These are phyloP conservation scores for Berghia stephanieae DNA, from an alignment of 1,140 invertebrate genomes.

Conservation along the genomic window DNA sequence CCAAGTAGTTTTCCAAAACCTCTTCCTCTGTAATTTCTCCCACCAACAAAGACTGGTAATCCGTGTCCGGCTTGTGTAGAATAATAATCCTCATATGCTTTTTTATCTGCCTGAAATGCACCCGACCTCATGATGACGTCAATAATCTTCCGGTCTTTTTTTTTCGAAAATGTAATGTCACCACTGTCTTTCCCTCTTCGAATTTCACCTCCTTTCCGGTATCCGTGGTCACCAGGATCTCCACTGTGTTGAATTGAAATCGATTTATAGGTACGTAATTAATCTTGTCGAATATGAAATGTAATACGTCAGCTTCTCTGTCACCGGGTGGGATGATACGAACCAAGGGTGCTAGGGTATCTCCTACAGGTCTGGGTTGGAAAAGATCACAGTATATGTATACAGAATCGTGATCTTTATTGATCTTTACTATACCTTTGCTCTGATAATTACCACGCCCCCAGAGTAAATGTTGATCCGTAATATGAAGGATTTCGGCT, in stretches of 20 bases:
- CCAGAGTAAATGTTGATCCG: not conserved
- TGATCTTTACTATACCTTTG: not conserved
- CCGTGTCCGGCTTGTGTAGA: not conserved
- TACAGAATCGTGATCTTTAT: not conserved
- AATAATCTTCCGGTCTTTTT: not conserved
- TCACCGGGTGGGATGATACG: not conserved
- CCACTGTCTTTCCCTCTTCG: not conserved
- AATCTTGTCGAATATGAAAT: not conserved
- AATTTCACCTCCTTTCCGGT: constrained; percentile 12
- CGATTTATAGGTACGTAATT: constrained; percentile 5
- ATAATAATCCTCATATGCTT: constrained; percentile 13
- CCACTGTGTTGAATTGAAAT: constrained; percentile 5
- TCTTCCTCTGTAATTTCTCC: not conserved
- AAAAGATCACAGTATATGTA: no score
- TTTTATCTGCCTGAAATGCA: not conserved
- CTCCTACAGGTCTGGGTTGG: not conserved
- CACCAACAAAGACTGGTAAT: constrained; percentile 7
- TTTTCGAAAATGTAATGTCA: constrained; percentile 16
- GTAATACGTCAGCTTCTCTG: not conserved
- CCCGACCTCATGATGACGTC: not conserved
- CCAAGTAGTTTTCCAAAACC: not conserved
- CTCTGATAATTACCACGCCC: not conserved
- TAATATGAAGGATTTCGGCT: not conserved
- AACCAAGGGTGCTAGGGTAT: not conserved
- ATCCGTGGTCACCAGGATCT: constrained; percentile 21